Conservation (phyloP, 2,888 invertebrate species). For the Conops quadrifasciatus region DNA sequence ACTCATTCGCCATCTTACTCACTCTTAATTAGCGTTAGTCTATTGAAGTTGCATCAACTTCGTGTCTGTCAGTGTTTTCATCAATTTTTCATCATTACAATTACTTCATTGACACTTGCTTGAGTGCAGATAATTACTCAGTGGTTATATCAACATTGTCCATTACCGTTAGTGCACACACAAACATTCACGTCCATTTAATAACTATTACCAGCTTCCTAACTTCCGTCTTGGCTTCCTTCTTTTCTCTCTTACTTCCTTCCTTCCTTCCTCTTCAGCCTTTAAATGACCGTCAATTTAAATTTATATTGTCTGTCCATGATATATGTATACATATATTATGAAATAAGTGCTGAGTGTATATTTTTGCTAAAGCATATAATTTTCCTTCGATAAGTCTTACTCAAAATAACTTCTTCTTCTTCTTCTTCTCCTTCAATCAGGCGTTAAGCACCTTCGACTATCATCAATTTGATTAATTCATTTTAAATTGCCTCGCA, state of each 20-base stretch:
- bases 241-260: no score
- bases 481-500: conserved; percentile 54
- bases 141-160: not conserved
- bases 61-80: not conserved
- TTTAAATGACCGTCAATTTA: no score
- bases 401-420: conserved; percentile 11
- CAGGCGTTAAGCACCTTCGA: conserved; percentile 6
- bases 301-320: no score
- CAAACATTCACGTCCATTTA: no score
- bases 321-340: no score
- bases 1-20: no score
- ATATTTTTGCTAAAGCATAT: conserved; percentile 38
- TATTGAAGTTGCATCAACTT: no score
- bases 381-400: conserved; percentile 16
- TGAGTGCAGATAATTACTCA: not conserved
- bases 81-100: conserved; percentile 10
- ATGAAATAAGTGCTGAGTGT: conserved; percentile 45
- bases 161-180: conserved; percentile 5
- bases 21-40: no score
- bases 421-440: conserved; percentile 28
- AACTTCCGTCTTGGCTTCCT: no score
- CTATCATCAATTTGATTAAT: conserved; percentile 50
- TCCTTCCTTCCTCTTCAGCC: no score
- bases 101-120: conserved; percentile 10
- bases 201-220: no score